Percentiles rank a stretch among this genome's conserved stretches.
phyloP scores from a whole-genome alignment of 2,113 vertebrate species.

The Esox niger region DNA sequence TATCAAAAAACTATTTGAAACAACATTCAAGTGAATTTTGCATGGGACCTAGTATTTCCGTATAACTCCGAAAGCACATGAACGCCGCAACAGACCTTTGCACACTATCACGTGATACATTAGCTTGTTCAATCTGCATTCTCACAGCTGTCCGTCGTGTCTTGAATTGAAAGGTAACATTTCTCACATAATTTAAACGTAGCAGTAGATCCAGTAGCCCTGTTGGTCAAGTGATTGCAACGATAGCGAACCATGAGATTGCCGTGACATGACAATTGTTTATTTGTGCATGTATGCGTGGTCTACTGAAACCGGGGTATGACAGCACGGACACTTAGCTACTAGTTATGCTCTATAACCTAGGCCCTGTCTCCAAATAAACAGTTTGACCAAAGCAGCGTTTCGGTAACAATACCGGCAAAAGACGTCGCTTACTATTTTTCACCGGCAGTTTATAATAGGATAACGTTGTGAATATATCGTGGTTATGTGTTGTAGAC shows the following conservation, averaged over 20 bases:
- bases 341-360: not conserved
- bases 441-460: slow-evolving; percentile 3
- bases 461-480: slow-evolving; percentile 12
- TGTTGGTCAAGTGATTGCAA: not conserved
- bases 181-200: slow-evolving; percentile 18
- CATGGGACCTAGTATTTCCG: too few species aligned
- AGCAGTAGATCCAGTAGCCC: slow-evolving; percentile 15
- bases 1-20: too few species aligned
- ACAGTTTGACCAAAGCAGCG: not conserved
- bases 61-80: too few species aligned
- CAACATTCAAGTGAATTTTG: too few species aligned
- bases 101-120: slow-evolving; percentile 62
- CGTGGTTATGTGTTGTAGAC: slow-evolving; percentile 8
- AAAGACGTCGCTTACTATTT: not conserved
- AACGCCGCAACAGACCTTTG: slow-evolving; percentile 61
- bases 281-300: not conserved
- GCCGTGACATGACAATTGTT: slow-evolving; percentile 26
- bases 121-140: slow-evolving; percentile 43
- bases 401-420: not conserved
- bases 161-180: slow-evolving; percentile 59
- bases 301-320: not conserved
- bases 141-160: slow-evolving; percentile 37
- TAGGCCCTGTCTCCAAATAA: slow-evolving; percentile 31
- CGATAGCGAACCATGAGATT: not conserved
- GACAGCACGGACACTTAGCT: slow-evolving; percentile 10